Evolutionary conservation across 2,888 invertebrate species (phyloP).

Genomic region (Lobophora halterata): DNA sequence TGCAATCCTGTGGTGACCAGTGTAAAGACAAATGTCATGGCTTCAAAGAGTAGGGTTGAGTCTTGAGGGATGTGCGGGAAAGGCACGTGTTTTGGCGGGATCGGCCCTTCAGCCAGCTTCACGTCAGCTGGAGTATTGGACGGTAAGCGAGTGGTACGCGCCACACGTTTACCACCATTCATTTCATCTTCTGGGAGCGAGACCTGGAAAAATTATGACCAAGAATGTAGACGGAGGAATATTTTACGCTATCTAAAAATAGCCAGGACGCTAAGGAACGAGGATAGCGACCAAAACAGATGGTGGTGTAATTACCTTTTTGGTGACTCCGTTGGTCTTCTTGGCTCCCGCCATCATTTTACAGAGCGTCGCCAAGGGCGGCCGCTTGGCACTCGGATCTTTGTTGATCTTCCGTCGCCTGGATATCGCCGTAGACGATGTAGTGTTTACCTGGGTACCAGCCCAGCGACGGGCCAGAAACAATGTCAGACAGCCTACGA

Average conservation of each 20-base stretch:
- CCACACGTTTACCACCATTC: conserved; percentile 55
- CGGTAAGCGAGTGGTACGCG: conserved; percentile 46
- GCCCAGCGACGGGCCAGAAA: conserved; percentile 76
- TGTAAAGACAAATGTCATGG: conserved; percentile 90
- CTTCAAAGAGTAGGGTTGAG: conserved; percentile 91
- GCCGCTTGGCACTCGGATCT: conserved; percentile 71
- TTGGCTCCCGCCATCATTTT: conserved; percentile 73
- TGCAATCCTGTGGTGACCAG: conserved; percentile 91
- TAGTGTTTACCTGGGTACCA: conserved; percentile 66
- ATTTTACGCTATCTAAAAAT: too few relatives aligned
- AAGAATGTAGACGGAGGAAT: too few relatives aligned
- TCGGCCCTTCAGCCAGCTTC: conserved; percentile 62
- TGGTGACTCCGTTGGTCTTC: conserved; percentile 56
- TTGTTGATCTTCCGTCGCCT: conserved; percentile 76
- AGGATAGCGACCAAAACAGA: conserved; percentile 1
- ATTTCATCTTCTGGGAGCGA: conserved; percentile 57
- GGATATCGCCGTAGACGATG: conserved; percentile 72
- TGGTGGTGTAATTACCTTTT: conserved; percentile 61
- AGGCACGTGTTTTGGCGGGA: conserved; percentile 89
- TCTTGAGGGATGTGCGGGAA: conserved; percentile 89
- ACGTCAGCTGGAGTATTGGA: conserved; percentile 44
- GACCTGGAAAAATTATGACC: too few relatives aligned
- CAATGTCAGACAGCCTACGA: conserved; percentile 76
- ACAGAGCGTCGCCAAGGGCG: conserved; percentile 63
- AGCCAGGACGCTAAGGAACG: too few relatives aligned